Percentiles rank a stretch among this genome's conserved stretches.
Conservation (phyloP, 1,140 invertebrate species). For the Penaeus vannamei region DNA sequence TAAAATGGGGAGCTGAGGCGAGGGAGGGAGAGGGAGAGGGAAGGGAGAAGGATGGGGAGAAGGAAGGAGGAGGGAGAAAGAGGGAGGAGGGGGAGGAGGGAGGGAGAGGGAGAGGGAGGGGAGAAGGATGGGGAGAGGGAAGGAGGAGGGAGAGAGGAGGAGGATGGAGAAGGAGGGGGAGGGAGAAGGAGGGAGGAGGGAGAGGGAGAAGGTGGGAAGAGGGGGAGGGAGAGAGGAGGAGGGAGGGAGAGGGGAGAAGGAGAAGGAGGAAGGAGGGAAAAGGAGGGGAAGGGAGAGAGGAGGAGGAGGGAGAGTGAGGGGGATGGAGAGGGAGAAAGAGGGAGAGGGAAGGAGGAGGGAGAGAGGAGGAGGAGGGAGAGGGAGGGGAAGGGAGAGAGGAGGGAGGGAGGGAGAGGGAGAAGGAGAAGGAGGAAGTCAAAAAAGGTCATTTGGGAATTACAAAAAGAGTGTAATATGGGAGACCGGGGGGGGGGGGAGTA, state of each 20-base stretch:
- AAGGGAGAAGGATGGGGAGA: background rate
- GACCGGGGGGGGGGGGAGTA: background rate
- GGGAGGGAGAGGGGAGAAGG: background rate
- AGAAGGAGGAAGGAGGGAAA: no score
- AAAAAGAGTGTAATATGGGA: background rate
- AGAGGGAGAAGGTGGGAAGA: background rate
- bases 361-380: no score
- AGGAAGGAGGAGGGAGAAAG: background rate
- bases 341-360: background rate
- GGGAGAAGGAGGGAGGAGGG: background rate
- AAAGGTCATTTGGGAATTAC: background rate
- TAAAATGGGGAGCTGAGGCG: constrained; percentile 29
- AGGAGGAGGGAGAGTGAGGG: background rate
- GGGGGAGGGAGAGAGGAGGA: background rate
- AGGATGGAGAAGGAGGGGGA: background rate
- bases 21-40: background rate
- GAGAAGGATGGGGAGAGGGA: no score
- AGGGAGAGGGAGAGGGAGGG: background rate
- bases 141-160: no score
- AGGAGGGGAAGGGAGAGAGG: background rate
- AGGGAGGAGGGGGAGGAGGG: background rate
- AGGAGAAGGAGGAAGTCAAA: background rate
- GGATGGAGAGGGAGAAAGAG: no score
- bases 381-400: background rate
- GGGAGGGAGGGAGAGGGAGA: background rate